Base-by-base conservation (phyloP, 2,113 vertebrate species). In the Scomber japonicus region DNA sequence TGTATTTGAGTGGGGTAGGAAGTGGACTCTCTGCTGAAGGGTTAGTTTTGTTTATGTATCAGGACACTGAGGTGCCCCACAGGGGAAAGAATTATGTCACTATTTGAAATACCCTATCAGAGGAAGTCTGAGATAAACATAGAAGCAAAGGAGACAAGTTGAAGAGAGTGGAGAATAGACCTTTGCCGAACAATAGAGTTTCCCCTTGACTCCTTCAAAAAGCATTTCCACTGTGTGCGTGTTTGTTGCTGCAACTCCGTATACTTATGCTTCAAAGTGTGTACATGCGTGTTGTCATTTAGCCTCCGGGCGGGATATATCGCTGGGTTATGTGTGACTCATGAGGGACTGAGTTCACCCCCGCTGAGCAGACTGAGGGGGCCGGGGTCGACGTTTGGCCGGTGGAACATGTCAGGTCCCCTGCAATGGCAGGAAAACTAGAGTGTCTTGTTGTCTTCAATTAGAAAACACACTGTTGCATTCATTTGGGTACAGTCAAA, bases 401-500 rank as follows among this genome's bases (percentile, higher is more conserved):
- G 68, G 73, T 71, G 67, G 74, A 70, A 70, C 16, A 11, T 7
- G 48, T 66, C 59, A 30, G 55, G 57, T 71, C 60, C 51, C 27
- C 3, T 2, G 66, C 60, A 74, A 54, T 27, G 6, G 57, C 71
- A 61, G 55, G 30, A 78, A 71, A 79, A 66, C 46, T 50, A 24
- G 15, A 77, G 30, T 21, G 27, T 79, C 75, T 78, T 76, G 65
- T 83, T 85, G 62, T 80, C 83, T 71, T 73, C 74, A 82, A 66
- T 85, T 85, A 82, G 69, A 75, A 83, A 76, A 67, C 66, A 75
- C 82, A 69, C 84, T 75, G 75, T 82, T 82, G 77, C 78, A 62
- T 85, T 91, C 87, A 84, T 90, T 90, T 89, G 84, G 67, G 57
- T 89, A 85, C 65, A 82, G 80, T 88, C 80, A 90, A 85, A 87